Base-by-base conservation (phyloP, 1,140 invertebrate species). In the Ridgeia piscesae region DNA sequence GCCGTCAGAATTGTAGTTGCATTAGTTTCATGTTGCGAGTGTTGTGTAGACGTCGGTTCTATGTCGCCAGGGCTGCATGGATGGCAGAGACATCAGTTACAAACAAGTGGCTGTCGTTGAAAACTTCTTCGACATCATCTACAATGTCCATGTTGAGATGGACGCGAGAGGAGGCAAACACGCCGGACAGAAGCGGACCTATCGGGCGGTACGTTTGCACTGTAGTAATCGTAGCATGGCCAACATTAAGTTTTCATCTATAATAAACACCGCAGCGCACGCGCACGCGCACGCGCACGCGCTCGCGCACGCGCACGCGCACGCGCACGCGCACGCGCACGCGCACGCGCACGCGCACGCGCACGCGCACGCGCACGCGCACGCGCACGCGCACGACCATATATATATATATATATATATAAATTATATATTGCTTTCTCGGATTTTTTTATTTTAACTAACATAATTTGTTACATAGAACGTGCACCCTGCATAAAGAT, bases 51-150 rank as follows among this genome's bases (percentile, higher is more conserved):
- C 35, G 21, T 21, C 33, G 35, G 33, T 90, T 34, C 35, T 90
- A 35, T 90, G 33, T 34, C 35, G 35, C 2, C 89, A 90, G 89
- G 89, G 89, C 89, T 77, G 58, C 58, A 33, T 34, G 35, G 6
- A 90, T 14, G 89, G 35, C 34, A 17, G 34, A n/a, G 34, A 90
- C 4, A 0, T 34, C 33, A 90, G 89, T 17, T 91, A 91, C 34
- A 91, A 91, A n/a, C 98, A 98, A 95, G 98, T 99, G 9, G 98
- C 98, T 0, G 97, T 99, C 34, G 99, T 99, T 21, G 99, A 99
- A 96, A 98, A 99, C 94, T 99, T 99, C 96, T 99, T 99, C 95
- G 98, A 99, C 95, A 99, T 99, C 93, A 99, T 99, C 94, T 98
- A 99, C 96, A 98, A 97, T 34, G 98, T 99, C 33, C 98, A 99